phyloP scores from a whole-genome alignment of 2,888 invertebrate species.

The Cartodere bifasciata region DNA sequence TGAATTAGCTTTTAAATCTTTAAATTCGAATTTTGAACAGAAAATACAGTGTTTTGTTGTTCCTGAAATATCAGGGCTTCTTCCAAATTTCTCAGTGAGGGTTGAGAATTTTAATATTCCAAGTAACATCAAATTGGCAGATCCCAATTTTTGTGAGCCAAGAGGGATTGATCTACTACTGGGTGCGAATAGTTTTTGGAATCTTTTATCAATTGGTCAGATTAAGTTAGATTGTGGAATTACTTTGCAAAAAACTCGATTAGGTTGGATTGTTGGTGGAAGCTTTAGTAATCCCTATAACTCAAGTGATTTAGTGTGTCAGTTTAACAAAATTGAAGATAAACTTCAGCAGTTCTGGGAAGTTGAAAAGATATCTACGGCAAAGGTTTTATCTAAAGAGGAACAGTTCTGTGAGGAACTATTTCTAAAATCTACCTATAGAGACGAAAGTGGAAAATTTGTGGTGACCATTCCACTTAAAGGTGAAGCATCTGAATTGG shows the following conservation, averaged over 20 bases:
- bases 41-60: too few species aligned
- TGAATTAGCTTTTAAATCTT: too few species aligned
- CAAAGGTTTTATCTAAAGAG: background rate
- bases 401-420: background rate
- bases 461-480: constrained; percentile 1
- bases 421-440: background rate
- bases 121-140: background rate
- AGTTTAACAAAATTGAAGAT: background rate
- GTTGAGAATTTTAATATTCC: background rate
- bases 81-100: background rate
- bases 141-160: background rate
- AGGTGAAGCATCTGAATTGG: background rate
- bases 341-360: background rate
- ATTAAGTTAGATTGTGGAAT: background rate
- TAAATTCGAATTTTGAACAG: too few species aligned
- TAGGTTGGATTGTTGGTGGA: constrained; percentile 1
- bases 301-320: too few species aligned
- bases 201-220: constrained; percentile 2
- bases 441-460: too few species aligned
- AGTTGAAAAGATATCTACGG: background rate
- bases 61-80: too few species aligned
- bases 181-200: constrained; percentile 4
- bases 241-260: constrained; percentile 1
- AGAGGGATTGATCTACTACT: constrained; percentile 2
- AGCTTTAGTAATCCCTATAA: too few species aligned